phyloP scores from a whole-genome alignment of 1,140 invertebrate genomes.

The Charaxes varanes region DNA sequence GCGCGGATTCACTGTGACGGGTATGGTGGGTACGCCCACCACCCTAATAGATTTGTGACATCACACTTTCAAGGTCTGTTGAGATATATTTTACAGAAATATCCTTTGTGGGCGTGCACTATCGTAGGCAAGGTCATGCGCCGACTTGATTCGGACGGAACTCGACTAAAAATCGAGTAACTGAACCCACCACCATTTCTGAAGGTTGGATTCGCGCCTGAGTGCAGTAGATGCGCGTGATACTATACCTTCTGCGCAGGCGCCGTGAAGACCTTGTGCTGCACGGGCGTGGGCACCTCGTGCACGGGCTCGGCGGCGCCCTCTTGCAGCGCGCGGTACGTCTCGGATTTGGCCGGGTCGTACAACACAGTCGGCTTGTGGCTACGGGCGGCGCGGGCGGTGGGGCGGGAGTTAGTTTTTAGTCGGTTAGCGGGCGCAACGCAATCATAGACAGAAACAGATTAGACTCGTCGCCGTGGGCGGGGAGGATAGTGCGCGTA shows the following conservation, averaged over 20 bases:
- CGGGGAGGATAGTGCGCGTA: constrained; percentile 40
- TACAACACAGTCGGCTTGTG: constrained; percentile 83
- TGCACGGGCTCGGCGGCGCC: constrained; percentile 78
- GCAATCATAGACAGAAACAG: constrained; percentile 45
- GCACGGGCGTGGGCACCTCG: constrained; percentile 80
- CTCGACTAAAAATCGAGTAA: too few relatives aligned
- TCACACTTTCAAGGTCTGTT: too few relatives aligned
- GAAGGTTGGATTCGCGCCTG: too few relatives aligned
- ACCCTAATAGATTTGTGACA: too few relatives aligned
- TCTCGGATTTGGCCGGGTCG: constrained; percentile 89
- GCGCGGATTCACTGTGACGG: too few relatives aligned
- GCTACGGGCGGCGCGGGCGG: constrained; percentile 43
- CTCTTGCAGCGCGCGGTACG: constrained; percentile 88
- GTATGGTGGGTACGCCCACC: too few relatives aligned
- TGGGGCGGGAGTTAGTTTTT: constrained; percentile 54
- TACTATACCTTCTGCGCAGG: constrained; percentile 76
- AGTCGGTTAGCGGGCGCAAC: constrained; percentile 68
- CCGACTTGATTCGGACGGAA: too few relatives aligned
- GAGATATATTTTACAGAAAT: too few relatives aligned
- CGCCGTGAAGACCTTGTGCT: constrained; percentile 82
- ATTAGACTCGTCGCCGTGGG: constrained; percentile 37
- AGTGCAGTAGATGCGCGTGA: too few relatives aligned
- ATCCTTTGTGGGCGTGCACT: too few relatives aligned
- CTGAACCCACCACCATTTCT: too few relatives aligned
- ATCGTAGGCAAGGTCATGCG: too few relatives aligned